Evolutionary conservation across 2,113 vertebrate genomes (phyloP).

Genomic region (Trogon surrucura): DNA sequence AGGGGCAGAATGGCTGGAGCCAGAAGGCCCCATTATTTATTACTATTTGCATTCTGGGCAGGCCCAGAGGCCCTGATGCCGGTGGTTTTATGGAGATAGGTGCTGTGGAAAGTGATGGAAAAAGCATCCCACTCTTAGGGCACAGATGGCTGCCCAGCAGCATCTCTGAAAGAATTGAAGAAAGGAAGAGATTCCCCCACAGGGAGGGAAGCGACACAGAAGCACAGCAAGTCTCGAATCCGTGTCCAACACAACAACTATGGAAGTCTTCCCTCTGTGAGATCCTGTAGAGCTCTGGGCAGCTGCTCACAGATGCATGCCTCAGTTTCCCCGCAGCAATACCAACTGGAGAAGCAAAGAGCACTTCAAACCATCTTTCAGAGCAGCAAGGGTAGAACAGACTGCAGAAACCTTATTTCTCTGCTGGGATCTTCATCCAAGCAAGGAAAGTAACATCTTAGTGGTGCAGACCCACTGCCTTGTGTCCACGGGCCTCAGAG

Average conservation of each 20-base stretch:
- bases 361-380: not conserved
- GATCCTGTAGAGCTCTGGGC: not conserved
- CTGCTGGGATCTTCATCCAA: not conserved
- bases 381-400: not conserved
- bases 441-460: not conserved
- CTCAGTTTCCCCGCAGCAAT: not conserved
- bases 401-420: not conserved
- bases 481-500: not conserved
- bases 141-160: not conserved
- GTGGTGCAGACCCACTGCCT: not conserved
- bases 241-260: not conserved
- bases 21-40: conserved; percentile 14
- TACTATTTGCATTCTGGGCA: not conserved
- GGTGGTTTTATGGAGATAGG: not conserved
- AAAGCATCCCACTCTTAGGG: not conserved
- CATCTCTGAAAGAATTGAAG: not conserved
- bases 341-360: not conserved
- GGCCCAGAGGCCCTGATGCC: not conserved
- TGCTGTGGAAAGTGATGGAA: not conserved
- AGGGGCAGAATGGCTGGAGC: not conserved
- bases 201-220: not conserved
- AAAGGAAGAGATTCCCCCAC: not conserved
- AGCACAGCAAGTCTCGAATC: not conserved
- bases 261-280: not conserved
- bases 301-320: not conserved